phyloP scores from a whole-genome alignment of 2,888 invertebrate genomes.

The Drosophila subquinaria region DNA sequence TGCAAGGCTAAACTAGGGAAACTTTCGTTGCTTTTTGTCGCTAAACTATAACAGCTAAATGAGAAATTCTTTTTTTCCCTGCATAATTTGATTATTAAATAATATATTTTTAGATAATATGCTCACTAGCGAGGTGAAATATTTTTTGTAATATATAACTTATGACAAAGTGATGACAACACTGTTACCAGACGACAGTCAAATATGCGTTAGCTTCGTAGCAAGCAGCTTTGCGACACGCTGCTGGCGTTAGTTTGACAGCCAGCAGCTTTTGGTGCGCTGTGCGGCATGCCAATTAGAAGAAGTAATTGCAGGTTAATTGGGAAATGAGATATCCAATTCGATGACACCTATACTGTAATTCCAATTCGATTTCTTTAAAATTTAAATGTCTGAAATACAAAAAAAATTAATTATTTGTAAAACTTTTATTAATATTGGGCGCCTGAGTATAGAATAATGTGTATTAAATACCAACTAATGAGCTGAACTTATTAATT shows the following conservation, averaged over 20 bases:
- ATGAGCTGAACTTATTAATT: too few relatives aligned
- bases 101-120: accelerated
- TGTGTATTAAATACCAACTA: too few relatives aligned
- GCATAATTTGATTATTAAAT: background rate
- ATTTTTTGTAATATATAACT: constrained; percentile 16
- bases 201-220: constrained; percentile 28
- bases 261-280: constrained; percentile 33
- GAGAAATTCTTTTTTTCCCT: constrained; percentile 7
- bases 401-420: background rate
- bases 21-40: background rate
- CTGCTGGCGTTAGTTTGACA: constrained; percentile 14
- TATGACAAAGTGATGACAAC: constrained; percentile 35
- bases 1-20: accelerated
- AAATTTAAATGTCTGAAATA: background rate
- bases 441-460: too few relatives aligned
- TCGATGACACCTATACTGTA: background rate
- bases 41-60: accelerated
- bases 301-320: constrained; percentile 7
- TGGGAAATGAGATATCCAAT: constrained; percentile 5
- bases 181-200: constrained; percentile 44
- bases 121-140: accelerated
- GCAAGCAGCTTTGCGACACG: constrained; percentile 56
- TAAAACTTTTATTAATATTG: background rate
- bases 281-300: constrained; percentile 37
- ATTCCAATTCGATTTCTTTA: background rate